Base-by-base conservation (phyloP, 1,140 invertebrate genomes). In the Philopotamus ludificatus region DNA sequence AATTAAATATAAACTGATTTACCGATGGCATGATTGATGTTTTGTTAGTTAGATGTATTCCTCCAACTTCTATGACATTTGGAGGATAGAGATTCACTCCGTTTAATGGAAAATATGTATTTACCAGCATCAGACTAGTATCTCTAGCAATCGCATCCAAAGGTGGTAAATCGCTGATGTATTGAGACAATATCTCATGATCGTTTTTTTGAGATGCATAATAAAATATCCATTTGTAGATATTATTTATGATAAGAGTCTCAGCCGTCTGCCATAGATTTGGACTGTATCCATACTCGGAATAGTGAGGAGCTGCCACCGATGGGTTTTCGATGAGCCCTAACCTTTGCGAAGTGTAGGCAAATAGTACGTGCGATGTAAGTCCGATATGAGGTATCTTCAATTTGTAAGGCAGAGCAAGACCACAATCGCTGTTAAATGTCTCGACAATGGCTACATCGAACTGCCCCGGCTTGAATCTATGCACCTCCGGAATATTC, bases 361-460 rank as follows among this genome's bases (percentile, higher is more conserved):
- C 78, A 78, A 87, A 82, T 18, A 85, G 64, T 2, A 80, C 74
- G 41, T 82, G 81, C 1, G 85, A 83, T 62, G 78, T 81, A 4
- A 84, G 67, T 0, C 79, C 76, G 1, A 91, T 83, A 2, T 85
- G 79, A 0, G 88, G 88, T 2, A 82, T 83, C 59, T 84, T 75
- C 18, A 87, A 80, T 67, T 85, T 82, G 60, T 87, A 77, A 23
- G 81, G 81, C 9, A 90, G 74, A 4, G 81, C 84, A 49, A 88
- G 73, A 68, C 85, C 84, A 72, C 88, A 90, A 66, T 90, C 85
- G 39, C 81, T 84, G 51, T 88, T 88, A 71, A 90, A 90, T 49
- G 81, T 79, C 74, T 90, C 88, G 1, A 83, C 76, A 0, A 91
- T 71, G 16, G 89, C 79, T 0, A 91, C 69, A 73, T 91, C 89